These are phyloP conservation scores for Drosophila kanapiae DNA, from an alignment of 1,140 invertebrate species.

Conservation along the genomic window DNA sequence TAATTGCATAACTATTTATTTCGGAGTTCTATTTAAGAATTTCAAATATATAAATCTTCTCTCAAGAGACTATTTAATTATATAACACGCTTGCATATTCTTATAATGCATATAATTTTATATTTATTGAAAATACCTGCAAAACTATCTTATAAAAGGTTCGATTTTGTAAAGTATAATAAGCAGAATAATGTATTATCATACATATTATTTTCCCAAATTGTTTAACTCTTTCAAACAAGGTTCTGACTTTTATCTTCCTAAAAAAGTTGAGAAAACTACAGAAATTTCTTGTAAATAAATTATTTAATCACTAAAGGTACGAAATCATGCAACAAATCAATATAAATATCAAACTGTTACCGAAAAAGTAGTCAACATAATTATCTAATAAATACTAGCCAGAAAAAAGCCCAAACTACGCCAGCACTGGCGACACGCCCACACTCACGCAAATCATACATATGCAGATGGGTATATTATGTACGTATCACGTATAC, in stretches of 20 bases:
- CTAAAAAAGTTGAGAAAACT: not conserved
- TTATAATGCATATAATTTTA: too few relatives aligned
- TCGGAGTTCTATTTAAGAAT: too few relatives aligned
- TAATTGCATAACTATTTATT: too few relatives aligned
- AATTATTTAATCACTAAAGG: not conserved
- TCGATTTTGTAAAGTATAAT: not conserved
- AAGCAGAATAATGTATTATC: not conserved
- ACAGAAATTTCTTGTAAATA: too few relatives aligned
- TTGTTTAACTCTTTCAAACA: not conserved
- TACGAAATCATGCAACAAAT: not conserved
- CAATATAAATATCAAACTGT: not conserved
- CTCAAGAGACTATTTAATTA: too few relatives aligned
- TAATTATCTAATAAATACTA: not conserved
- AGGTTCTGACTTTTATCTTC: not conserved
- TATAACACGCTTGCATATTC: too few relatives aligned
- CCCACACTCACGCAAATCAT: conserved; percentile 11
- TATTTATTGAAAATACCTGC: not conserved
- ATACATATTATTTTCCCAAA: not conserved
- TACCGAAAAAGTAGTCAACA: not conserved
- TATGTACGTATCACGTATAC: conserved; percentile 38
- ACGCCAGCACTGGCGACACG: not conserved
- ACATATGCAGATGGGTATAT: conserved; percentile 30
- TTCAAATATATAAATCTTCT: too few relatives aligned
- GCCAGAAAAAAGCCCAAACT: not conserved
- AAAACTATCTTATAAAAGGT: not conserved